These are phyloP conservation scores for Euthynnus affinis DNA, from an alignment of 2,797 vertebrate genomes.

Conservation along the genomic window DNA sequence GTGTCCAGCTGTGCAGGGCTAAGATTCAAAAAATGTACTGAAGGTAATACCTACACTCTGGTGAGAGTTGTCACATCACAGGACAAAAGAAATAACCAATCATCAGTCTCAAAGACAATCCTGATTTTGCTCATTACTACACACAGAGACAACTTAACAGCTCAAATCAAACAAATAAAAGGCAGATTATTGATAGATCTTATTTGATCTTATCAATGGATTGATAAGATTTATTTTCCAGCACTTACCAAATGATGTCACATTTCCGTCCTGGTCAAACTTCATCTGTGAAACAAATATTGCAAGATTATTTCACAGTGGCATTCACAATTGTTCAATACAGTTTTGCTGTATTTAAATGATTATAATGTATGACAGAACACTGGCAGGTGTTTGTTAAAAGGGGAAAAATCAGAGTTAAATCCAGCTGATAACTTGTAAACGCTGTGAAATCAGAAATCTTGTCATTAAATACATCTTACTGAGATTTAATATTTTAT, in stretches of 20 bases:
- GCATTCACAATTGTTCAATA: neutral
- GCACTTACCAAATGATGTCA: constrained; percentile 93
- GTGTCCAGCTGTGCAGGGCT: neutral
- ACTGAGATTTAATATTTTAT: neutral
- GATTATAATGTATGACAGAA: neutral
- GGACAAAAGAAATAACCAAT: neutral
- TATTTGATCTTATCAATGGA: neutral
- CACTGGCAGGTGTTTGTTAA: neutral
- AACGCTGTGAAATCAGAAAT: neutral
- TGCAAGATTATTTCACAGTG: neutral
- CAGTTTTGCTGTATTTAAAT: neutral
- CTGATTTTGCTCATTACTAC: neutral
- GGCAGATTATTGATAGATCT: neutral
- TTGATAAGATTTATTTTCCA: neutral
- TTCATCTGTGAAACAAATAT: constrained; percentile 88
- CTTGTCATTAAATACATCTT: neutral
- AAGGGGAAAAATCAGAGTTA: neutral
- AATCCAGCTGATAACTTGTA: neutral
- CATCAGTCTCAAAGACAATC: neutral
- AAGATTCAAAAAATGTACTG: neutral
- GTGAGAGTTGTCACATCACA: neutral
- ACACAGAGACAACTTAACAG: neutral
- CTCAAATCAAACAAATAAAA: neutral
- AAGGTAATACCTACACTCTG: neutral
- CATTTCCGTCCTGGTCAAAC: constrained; percentile 92